Conservation (phyloP, 2,888 invertebrate genomes). For the Sturmia bella region DNA sequence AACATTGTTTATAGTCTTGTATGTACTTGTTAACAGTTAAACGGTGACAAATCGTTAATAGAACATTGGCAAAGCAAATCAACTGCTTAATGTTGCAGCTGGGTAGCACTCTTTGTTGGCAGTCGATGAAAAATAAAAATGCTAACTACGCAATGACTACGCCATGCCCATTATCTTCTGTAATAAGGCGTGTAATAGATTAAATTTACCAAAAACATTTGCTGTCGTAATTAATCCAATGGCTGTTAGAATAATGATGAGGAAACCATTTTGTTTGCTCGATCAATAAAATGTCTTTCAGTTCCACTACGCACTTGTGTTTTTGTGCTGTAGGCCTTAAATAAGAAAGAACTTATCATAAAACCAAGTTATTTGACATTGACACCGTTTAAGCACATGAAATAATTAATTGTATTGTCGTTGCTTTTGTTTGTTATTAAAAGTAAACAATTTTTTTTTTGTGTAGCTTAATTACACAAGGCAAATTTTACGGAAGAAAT, state of each 20-base stretch:
- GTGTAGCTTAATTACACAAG: background rate
- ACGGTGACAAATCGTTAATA: background rate
- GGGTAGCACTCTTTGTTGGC: background rate
- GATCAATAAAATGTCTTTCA: slow-evolving; percentile 7
- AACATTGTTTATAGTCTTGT: background rate
- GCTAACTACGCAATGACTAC: background rate
- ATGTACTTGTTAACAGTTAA: background rate
- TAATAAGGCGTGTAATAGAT: slow-evolving; percentile 11
- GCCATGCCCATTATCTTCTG: background rate
- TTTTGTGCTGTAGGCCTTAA: background rate
- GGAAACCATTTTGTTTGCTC: slow-evolving; percentile 16
- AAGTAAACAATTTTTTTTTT: background rate
- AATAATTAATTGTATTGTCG: slow-evolving; percentile 29
- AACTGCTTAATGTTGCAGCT: background rate
- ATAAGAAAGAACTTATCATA: background rate
- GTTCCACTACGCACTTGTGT: background rate
- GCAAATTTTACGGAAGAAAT: background rate
- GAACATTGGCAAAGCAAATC: slow-evolving; percentile 14
- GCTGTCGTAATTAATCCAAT: background rate
- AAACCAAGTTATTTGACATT: slow-evolving; percentile 49
- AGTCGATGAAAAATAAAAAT: background rate
- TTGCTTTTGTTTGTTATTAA: background rate
- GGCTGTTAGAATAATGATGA: background rate
- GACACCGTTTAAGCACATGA: slow-evolving; percentile 53
- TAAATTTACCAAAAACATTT: background rate